Conservation (phyloP, 2,113 vertebrate species). For the Pterocles burchelli region DNA sequence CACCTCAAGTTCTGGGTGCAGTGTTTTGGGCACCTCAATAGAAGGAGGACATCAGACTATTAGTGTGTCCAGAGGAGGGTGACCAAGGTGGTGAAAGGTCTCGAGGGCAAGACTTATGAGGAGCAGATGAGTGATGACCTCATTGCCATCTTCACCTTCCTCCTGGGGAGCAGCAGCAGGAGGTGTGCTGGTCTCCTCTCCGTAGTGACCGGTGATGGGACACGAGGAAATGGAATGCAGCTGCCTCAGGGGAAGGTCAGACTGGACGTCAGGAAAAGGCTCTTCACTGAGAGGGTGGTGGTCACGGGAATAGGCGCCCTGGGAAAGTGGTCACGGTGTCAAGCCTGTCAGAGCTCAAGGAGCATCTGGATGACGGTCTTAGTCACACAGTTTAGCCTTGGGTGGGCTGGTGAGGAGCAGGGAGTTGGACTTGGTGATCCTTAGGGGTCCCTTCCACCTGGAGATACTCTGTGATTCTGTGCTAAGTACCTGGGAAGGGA, state of each 20-base stretch:
- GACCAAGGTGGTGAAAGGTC: neutral
- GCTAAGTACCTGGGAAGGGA: neutral
- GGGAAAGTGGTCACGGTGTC: neutral
- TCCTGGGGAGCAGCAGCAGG: rapidly evolving
- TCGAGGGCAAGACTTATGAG: no score
- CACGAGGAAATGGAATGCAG: neutral
- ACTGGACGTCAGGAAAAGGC: neutral
- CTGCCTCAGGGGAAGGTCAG: neutral
- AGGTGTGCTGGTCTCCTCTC: neutral
- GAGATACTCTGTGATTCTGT: neutral
- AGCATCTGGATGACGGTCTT: neutral
- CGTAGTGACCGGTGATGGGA: neutral
- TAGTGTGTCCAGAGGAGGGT: neutral
- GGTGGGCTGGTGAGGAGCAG: neutral
- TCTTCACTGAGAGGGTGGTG: neutral
- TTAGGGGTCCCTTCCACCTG: neutral
- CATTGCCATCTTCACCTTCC: neutral
- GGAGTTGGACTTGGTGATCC: neutral
- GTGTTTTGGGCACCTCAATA: neutral
- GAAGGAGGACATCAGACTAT: neutral
- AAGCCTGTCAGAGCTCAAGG: neutral
- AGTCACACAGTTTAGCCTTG: neutral
- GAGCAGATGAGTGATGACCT: no score
- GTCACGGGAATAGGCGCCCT: neutral
- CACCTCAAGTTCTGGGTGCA: neutral